Evolutionary conservation across 2,113 vertebrate genomes (phyloP).

Genomic region (Eupsittula cactorum): DNA sequence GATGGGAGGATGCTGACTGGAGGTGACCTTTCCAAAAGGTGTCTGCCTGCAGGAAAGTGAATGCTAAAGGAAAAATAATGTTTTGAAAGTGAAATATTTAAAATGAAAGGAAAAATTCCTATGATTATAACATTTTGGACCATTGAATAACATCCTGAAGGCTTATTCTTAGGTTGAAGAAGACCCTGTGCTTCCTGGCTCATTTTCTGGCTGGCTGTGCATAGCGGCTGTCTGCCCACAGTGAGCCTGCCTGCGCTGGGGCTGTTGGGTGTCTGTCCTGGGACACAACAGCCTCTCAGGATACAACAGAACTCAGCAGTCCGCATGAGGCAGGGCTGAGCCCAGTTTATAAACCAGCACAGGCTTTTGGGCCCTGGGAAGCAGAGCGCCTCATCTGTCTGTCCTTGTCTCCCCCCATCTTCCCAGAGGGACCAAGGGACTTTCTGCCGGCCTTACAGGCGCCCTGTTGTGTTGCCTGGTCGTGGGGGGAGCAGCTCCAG

Average conservation of each 20-base stretch:
- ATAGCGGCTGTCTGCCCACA: rapidly evolving
- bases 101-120: not conserved
- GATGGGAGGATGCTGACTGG: not conserved
- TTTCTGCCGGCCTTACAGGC: not conserved
- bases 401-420: not conserved
- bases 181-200: not conserved
- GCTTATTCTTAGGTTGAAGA: not conserved
- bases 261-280: not conserved
- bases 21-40: not conserved
- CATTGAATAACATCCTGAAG: not conserved
- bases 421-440: not conserved
- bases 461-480: not conserved
- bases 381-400: not conserved
- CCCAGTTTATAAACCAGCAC: not conserved
- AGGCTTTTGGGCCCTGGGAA: not conserved
- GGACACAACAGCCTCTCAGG: rapidly evolving
- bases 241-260: not conserved
- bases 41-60: not conserved
- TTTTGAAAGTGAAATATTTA: not conserved
- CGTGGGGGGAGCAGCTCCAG: not conserved
- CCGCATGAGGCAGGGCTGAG: not conserved
- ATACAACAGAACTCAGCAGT: rapidly evolving
- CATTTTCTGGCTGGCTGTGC: not conserved
- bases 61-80: not conserved
- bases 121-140: not conserved